Evolutionary conservation across 35 echinoderm and acorn worm species (phyloP).

Genomic region (Anneissia japonica): DNA sequence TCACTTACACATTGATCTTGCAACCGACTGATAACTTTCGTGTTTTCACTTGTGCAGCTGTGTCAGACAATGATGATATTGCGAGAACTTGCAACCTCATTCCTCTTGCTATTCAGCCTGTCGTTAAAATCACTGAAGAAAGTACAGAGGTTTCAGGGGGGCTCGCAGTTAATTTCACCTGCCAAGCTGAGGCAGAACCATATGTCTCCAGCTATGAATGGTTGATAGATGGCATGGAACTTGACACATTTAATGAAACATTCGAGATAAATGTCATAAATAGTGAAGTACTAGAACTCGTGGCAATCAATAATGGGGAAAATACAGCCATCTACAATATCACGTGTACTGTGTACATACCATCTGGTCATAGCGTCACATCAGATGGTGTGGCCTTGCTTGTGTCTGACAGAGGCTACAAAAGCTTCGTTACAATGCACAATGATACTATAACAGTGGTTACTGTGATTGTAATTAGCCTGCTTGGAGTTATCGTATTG

Average conservation of each 20-base stretch:
- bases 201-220: neutral
- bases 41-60: neutral
- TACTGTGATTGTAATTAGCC: neutral
- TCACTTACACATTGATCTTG: neutral
- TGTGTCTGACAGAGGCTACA: neutral
- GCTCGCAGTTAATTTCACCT: neutral
- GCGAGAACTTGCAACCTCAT: neutral
- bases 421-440: neutral
- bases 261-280: neutral
- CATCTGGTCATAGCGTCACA: neutral
- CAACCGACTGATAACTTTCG: neutral
- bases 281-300: neutral
- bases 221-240: neutral
- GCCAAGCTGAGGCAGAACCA: neutral
- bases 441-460: neutral
- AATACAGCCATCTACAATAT: neutral
- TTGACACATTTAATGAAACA: neutral
- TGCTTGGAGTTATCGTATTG: neutral
- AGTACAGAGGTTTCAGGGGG: neutral
- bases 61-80: neutral
- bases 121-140: neutral
- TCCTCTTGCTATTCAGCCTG: neutral
- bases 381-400: neutral
- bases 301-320: neutral
- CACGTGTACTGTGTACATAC: neutral